A percentile compares a stretch with the other conserved stretches of the same genome.
Conservation (phyloP, 2,113 vertebrate species). For the Chrysemys picta region DNA sequence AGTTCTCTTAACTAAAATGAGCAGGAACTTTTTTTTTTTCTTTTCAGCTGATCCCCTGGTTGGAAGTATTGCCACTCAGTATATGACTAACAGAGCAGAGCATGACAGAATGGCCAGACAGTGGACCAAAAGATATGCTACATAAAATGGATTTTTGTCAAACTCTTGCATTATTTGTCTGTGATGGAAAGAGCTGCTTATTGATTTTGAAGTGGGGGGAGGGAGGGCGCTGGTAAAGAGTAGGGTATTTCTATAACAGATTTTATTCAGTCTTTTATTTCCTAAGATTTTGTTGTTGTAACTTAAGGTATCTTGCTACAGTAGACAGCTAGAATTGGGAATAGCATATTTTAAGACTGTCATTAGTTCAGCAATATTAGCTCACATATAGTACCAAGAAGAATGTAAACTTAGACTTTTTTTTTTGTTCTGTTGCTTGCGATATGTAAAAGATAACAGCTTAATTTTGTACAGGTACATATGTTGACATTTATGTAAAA, state of each 20-base stretch:
- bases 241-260: constrained; percentile 96
- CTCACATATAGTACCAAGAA: constrained; percentile 76
- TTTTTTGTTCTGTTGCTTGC: constrained; percentile 75
- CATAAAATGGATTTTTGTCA: constrained; percentile 81
- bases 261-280: constrained; percentile 97
- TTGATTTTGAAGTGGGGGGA: constrained; percentile 79
- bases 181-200: constrained; percentile 87
- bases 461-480: constrained; percentile 82
- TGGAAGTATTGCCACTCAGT: constrained; percentile 97
- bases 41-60: constrained; percentile 93
- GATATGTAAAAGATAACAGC: constrained; percentile 78
- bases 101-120: constrained; percentile 98
- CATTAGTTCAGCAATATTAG: constrained; percentile 81
- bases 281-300: constrained; percentile 91
- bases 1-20: background rate
- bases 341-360: constrained; percentile 79
- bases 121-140: constrained; percentile 97
- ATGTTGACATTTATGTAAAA: constrained; percentile 78
- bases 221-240: constrained; percentile 83
- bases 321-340: constrained; percentile 88
- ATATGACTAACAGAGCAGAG: constrained; percentile 97
- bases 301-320: constrained; percentile 95
- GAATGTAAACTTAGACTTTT: constrained; percentile 78
- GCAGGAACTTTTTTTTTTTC: constrained; percentile 21
- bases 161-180: constrained; percentile 76